Percentiles rank a stretch among this genome's conserved stretches.
phyloP scores from a whole-genome alignment of 1,140 invertebrate genomes.

The Parapsyche elsis region DNA sequence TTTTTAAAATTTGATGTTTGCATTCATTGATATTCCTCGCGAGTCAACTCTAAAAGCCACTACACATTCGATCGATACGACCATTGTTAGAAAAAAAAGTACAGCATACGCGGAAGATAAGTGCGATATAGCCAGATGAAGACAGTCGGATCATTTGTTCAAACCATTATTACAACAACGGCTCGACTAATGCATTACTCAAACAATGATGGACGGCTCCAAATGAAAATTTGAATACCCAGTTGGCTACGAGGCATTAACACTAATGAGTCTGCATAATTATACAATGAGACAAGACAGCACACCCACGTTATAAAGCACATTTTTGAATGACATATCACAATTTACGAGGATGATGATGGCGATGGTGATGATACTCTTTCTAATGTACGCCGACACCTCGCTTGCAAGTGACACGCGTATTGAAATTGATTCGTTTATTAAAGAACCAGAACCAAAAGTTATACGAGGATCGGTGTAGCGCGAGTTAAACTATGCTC shows the following conservation, averaged over 20 bases:
- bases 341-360: conserved; percentile 9
- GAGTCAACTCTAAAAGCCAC: conserved; percentile 2
- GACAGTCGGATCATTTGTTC: conserved; percentile 35
- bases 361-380: conserved; percentile 11
- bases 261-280: conserved; percentile 39
- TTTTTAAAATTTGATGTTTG: neutral
- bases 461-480: too few relatives aligned
- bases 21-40: conserved; percentile 5
- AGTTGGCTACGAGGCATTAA: conserved; percentile 34
- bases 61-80: conserved; percentile 1
- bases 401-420: neutral
- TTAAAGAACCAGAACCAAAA: too few relatives aligned
- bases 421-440: conserved; percentile 21
- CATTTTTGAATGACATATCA: conserved; percentile 39
- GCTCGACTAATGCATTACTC: conserved; percentile 34
- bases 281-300: conserved; percentile 34
- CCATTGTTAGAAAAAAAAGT: neutral
- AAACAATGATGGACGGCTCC: conserved; percentile 36
- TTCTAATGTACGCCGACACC: neutral
- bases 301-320: conserved; percentile 39
- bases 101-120: conserved; percentile 1
- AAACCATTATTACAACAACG: conserved; percentile 27
- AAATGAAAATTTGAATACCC: conserved; percentile 39
- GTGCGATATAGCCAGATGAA: conserved; percentile 26
- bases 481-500: too few relatives aligned